These are phyloP conservation scores for Apoda limacodes DNA, from an alignment of 2,888 invertebrate genomes.

Conservation along the genomic window DNA sequence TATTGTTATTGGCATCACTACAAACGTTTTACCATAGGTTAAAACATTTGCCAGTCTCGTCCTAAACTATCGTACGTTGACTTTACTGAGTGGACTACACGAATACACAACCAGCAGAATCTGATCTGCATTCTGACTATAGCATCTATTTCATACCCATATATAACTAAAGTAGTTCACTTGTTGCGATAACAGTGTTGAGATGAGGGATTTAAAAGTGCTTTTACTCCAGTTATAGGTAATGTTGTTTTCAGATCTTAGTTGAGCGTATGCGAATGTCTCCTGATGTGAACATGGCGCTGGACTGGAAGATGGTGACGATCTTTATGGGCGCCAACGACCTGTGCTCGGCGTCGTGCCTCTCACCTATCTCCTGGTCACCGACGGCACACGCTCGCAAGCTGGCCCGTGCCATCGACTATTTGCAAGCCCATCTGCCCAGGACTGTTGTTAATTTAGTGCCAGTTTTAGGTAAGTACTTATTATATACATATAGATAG, in stretches of 20 bases:
- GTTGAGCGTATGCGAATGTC: constrained; percentile 74
- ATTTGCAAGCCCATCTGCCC: constrained; percentile 73
- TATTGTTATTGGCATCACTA: too few relatives aligned
- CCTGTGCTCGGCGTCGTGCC: constrained; percentile 79
- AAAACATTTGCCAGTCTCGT: too few relatives aligned
- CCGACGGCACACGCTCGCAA: constrained; percentile 73
- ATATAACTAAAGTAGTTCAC: too few relatives aligned
- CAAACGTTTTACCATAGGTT: too few relatives aligned
- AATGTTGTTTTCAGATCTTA: constrained; percentile 55
- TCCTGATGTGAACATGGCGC: constrained; percentile 67
- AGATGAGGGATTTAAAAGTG: background rate
- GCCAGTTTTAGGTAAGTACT: constrained; percentile 76
- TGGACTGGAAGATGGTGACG: constrained; percentile 83
- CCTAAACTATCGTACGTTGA: too few relatives aligned
- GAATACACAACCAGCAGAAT: too few relatives aligned
- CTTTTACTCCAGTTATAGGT: background rate
- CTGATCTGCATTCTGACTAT: too few relatives aligned
- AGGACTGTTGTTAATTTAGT: constrained; percentile 78
- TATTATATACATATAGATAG: too few relatives aligned
- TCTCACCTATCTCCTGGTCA: constrained; percentile 69
- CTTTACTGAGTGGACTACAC: too few relatives aligned
- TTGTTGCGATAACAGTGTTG: too few relatives aligned
- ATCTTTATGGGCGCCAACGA: constrained; percentile 82
- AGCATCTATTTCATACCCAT: too few relatives aligned
- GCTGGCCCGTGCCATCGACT: constrained; percentile 74